Conservation (phyloP, 2,888 invertebrate species). For the Furcula furcula region DNA sequence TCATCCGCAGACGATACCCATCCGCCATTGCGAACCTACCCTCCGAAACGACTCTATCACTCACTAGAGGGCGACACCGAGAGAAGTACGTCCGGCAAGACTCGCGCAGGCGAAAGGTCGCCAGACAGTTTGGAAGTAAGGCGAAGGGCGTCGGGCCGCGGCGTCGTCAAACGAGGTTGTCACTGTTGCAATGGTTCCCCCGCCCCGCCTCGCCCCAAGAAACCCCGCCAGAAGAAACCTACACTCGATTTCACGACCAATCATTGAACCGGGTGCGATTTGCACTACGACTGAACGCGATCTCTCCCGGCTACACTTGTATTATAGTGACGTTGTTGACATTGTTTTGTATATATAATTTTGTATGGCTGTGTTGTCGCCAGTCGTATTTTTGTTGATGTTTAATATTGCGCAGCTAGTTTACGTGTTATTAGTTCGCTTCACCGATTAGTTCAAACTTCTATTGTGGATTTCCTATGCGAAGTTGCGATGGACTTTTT, state of each 20-base stretch:
- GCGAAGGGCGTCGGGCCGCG: conserved; percentile 70
- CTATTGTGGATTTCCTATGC: conserved; percentile 32
- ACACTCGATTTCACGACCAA: conserved; percentile 45
- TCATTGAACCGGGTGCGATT: conserved; percentile 25
- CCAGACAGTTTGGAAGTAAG: conserved; percentile 42
- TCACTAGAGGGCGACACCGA: conserved; percentile 12
- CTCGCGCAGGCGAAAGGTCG: conserved; percentile 49
- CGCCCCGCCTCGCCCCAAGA: conserved; percentile 75
- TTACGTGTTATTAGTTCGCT: conserved; percentile 51
- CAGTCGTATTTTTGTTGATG: conserved; percentile 52
- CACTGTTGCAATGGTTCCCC: conserved; percentile 84
- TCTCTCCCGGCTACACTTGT: conserved; percentile 51
- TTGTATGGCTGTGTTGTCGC: conserved; percentile 50
- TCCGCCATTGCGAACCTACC: conserved; percentile 67
- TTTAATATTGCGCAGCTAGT: conserved; percentile 49
- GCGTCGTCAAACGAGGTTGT: conserved; percentile 83
- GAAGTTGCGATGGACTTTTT: conserved; percentile 21
- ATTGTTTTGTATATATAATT: conserved; percentile 73
- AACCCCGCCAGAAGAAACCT: conserved; percentile 56
- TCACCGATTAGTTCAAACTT: conserved; percentile 63
- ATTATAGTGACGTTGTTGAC: conserved; percentile 54
- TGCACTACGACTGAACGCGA: conserved; percentile 64
- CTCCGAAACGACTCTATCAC: conserved; percentile 51
- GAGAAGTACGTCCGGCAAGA: conserved; percentile 54
- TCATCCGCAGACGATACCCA: conserved; percentile 57